These are phyloP conservation scores for Brachionus paranguensis DNA, from an alignment of 1,140 invertebrate species.

Conservation along the genomic window DNA sequence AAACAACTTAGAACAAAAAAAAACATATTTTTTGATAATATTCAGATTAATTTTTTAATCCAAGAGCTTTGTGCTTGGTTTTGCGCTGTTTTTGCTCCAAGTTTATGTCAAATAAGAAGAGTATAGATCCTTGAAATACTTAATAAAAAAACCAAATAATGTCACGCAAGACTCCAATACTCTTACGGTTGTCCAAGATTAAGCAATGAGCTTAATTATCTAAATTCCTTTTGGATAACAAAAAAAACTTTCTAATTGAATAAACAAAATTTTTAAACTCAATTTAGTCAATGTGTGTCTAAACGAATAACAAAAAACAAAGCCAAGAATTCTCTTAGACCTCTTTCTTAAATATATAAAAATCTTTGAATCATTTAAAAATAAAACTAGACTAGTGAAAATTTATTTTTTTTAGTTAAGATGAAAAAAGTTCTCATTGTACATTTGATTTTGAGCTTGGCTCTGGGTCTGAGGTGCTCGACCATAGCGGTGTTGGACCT, in stretches of 20 bases:
- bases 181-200: neutral
- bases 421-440: constrained; percentile 7
- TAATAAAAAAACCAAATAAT: neutral
- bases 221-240: neutral
- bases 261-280: constrained; percentile 12
- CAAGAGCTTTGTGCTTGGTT: neutral
- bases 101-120: neutral
- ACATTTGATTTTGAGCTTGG: neutral
- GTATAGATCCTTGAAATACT: constrained; percentile 13
- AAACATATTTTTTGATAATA: constrained; percentile 2
- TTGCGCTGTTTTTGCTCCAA: neutral
- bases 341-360: neutral
- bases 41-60: constrained; percentile 8
- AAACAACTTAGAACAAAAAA: neutral
- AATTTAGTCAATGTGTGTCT: neutral
- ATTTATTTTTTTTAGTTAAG: neutral
- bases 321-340: neutral
- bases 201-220: constrained; percentile 3
- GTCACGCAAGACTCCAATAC: neutral
- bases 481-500: neutral
- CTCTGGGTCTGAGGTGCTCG: neutral
- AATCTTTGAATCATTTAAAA: neutral
- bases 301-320: constrained; percentile 28
- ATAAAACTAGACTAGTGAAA: neutral
- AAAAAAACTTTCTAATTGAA: constrained; percentile 29